These are phyloP conservation scores for Sarcophaga variegata DNA, from an alignment of 2,888 invertebrate species.

Conservation along the genomic window DNA sequence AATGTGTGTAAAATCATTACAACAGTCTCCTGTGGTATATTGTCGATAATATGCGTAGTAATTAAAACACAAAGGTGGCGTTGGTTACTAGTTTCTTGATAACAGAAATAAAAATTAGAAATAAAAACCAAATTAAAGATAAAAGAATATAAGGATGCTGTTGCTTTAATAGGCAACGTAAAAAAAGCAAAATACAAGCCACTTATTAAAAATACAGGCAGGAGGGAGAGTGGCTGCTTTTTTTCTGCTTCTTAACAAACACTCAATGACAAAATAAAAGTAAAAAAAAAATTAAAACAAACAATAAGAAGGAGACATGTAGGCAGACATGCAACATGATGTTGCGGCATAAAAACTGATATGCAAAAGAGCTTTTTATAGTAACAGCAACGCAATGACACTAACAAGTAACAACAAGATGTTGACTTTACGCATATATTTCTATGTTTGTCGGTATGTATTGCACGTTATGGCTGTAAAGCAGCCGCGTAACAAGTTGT, in stretches of 20 bases:
- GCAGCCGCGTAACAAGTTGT: slow-evolving; percentile 53
- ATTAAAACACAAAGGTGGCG: slow-evolving; percentile 21
- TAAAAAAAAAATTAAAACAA: slow-evolving; percentile 19
- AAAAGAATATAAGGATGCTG: slow-evolving; percentile 48
- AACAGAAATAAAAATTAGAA: slow-evolving; percentile 12
- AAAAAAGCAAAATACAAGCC: slow-evolving; percentile 4
- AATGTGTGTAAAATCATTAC: slow-evolving; percentile 28
- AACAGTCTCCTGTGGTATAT: too few species aligned
- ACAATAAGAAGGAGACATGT: slow-evolving; percentile 50
- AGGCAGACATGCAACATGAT: slow-evolving; percentile 66
- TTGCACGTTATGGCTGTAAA: slow-evolving; percentile 2
- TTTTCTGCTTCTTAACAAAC: background rate
- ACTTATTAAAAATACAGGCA: background rate
- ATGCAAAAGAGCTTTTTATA: slow-evolving; percentile 65
- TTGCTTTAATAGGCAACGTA: slow-evolving; percentile 15
- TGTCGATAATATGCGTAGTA: background rate
- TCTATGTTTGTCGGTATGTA: background rate
- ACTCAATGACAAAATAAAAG: background rate
- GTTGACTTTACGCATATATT: slow-evolving; percentile 59
- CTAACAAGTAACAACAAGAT: slow-evolving; percentile 54
- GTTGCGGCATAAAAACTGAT: slow-evolving; percentile 67
- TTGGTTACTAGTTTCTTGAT: slow-evolving; percentile 33
- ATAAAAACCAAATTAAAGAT: slow-evolving; percentile 22
- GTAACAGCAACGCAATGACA: slow-evolving; percentile 48
- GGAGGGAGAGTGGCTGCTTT: background rate